Conservation (phyloP, 2,113 vertebrate species). For the Hippocampus guttulatus region DNA sequence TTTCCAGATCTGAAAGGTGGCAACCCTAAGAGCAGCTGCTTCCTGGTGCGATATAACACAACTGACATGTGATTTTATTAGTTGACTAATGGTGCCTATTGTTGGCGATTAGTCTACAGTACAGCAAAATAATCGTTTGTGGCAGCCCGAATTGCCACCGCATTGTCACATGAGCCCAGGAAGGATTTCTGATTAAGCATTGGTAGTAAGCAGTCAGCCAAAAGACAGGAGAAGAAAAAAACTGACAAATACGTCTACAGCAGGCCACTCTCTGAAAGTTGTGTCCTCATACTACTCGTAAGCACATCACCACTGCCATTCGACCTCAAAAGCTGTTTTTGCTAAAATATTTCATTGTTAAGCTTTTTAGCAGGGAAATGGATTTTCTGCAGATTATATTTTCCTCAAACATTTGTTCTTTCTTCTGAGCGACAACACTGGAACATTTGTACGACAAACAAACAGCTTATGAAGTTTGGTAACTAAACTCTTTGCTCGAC, state of each 20-base stretch:
- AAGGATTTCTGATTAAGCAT: too few relatives aligned
- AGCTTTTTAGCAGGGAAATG: conserved; percentile 42
- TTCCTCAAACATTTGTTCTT: conserved; percentile 35
- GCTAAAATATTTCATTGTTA: conserved; percentile 53
- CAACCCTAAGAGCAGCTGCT: too few relatives aligned
- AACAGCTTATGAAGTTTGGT: conserved; percentile 2
- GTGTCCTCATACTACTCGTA: conserved; percentile 19
- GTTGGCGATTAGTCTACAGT: too few relatives aligned
- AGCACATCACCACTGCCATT: conserved; percentile 27
- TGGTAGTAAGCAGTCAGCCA: neutral
- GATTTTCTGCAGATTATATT: conserved; percentile 42
- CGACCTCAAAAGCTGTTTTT: conserved; percentile 44
- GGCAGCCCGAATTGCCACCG: too few relatives aligned
- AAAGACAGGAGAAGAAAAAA: conserved; percentile 13
- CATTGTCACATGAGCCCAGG: too few relatives aligned
- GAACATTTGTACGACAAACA: conserved; percentile 9
- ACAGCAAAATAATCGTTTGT: too few relatives aligned
- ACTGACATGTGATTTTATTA: too few relatives aligned
- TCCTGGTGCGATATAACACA: too few relatives aligned
- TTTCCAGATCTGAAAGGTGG: too few relatives aligned
- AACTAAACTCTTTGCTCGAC: conserved; percentile 5
- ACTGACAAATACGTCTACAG: conserved; percentile 14
- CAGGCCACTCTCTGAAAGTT: conserved; percentile 8
- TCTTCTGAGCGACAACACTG: conserved; percentile 9
- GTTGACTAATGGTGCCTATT: too few relatives aligned